Percentiles rank a stretch among this genome's conserved stretches.
phyloP scores from a whole-genome alignment of 2,797 vertebrate species.

The Platyrinchus mystaceus region DNA sequence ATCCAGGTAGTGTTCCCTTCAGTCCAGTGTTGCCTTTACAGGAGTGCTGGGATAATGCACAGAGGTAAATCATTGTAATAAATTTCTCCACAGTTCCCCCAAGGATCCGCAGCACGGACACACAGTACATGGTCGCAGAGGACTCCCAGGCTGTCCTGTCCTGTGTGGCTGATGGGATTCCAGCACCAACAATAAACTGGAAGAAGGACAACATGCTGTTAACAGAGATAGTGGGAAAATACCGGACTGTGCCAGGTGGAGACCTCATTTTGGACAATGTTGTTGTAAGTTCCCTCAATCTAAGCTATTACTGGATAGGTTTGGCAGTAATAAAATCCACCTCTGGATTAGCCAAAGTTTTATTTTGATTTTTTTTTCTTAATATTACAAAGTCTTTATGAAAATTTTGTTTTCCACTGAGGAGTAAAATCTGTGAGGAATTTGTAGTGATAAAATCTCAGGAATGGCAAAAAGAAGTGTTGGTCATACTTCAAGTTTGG shows the following conservation, averaged over 20 bases:
- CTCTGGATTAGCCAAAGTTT: background rate
- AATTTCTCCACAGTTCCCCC: slow-evolving; percentile 84
- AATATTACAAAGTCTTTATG: background rate
- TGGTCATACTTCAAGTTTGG: background rate
- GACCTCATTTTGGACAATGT: slow-evolving; percentile 86
- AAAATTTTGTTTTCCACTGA: background rate
- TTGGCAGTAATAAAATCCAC: background rate
- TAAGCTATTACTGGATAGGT: background rate
- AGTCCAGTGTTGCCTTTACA: background rate
- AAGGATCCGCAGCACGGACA: slow-evolving; percentile 78
- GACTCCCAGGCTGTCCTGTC: slow-evolving; percentile 80
- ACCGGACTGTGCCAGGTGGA: slow-evolving; percentile 82
- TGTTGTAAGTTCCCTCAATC: slow-evolving; percentile 76
- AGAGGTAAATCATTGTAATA: background rate
- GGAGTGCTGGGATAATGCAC: background rate
- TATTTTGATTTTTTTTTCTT: background rate
- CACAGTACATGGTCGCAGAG: slow-evolving; percentile 78
- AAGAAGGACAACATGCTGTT: slow-evolving; percentile 78
- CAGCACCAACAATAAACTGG: slow-evolving; percentile 87
- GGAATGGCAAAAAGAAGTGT: background rate
- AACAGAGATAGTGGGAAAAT: slow-evolving; percentile 77
- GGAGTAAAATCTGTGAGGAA: background rate
- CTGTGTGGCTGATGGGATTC: slow-evolving; percentile 87
- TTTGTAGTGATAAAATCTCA: background rate
- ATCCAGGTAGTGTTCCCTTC: background rate